Base-by-base conservation (phyloP, 2,113 vertebrate genomes). In the Hippocampus barbouri region DNA sequence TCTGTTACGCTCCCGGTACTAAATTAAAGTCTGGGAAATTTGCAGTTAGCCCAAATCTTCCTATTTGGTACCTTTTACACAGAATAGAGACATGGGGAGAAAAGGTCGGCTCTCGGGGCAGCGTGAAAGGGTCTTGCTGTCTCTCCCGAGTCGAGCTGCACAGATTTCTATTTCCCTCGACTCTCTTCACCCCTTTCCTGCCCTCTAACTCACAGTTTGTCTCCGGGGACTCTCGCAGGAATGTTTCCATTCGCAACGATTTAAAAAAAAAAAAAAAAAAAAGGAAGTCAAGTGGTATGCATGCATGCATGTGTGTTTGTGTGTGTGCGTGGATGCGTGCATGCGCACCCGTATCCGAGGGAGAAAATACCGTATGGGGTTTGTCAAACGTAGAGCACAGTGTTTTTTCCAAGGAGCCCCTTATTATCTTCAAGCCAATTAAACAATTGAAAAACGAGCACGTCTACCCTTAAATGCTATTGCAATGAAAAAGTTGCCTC, bases 191-290 rank as follows among this genome's bases (percentile, higher is more conserved):
- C 65, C 34, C 15, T 62, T 51, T 56, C 71, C 66, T 57, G 57
- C 51, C 66, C 68, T 27, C 64, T 27, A 51, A 21, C 64, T 70
- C 59, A 54, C 34, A 68, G 51, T 64, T 65, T 51, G 51, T 73
- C 68, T 76, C 86, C 45, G n/a, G 82, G 79, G 87, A 87, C 75
- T 70, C 73, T 76, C 73, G 45, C 51, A 86, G 83, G 82, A 89
- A 89, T 90, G 83, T 89, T 89, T 89, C 86, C 85, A 88, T 90
- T 90, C 89, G 81, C 85, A 87, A 85, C 81, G 82, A 69, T 76
- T 80, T 71, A 90, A 86, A 84, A 81, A 82, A 79, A 83, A 73
- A 81, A 82, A 79, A 83, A 73, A 89, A 86, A 82, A 80, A 82
- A 79, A 75, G 8, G 0, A 75, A 79, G 72, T 79, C 0, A 75